Base-by-base conservation (phyloP, 1,140 invertebrate genomes). In the Drosophila sp. region DNA sequence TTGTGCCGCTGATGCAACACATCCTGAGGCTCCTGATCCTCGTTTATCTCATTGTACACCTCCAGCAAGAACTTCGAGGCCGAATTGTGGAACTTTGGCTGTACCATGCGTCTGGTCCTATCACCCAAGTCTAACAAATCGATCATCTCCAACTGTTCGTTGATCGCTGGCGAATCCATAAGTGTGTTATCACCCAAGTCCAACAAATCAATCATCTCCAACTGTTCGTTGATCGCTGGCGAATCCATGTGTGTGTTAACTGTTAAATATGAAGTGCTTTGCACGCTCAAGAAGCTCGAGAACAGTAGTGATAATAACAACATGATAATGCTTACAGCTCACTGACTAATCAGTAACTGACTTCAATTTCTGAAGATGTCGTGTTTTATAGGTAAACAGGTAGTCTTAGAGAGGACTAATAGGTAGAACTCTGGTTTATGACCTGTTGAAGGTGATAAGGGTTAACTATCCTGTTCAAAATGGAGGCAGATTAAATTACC, bases 1-100 rank as follows among this genome's bases (percentile, higher is more conserved):
- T 75, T 91, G 29, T 87, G 79, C 1, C 87, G 72, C 64, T 76
- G 72, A 34, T 82, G 75, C 8, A 77, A 50, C 5, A 80, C 76
- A 34, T 89, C 76, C 16, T 53, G 8, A 13, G 81, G 64, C 50
- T 90, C 90, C 45, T 91, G 80, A 9, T 82, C 76, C 32, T 91
- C 84, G 45, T 58, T 91, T 2, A 91, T 83, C 61, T 91, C 84
- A 36, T 89, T 91, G 67, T 91, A 91, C 0, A 91, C 77, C 50
- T 91, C 83, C n/a, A 91, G 72, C 9, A 91, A 54, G 45, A 91
- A 91, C 34, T 91, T 89, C 0, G 90, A 80, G 0, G 90, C 90
- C 0, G 90, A 77, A 18, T 90, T 91, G 14, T 84, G 53, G 3
- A 80, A 14, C 14, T 56, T 25, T 0, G 84, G 79, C 0, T 63